Evolutionary conservation across 2,113 vertebrate species (phyloP).

Genomic region (Jaculus jaculus): DNA sequence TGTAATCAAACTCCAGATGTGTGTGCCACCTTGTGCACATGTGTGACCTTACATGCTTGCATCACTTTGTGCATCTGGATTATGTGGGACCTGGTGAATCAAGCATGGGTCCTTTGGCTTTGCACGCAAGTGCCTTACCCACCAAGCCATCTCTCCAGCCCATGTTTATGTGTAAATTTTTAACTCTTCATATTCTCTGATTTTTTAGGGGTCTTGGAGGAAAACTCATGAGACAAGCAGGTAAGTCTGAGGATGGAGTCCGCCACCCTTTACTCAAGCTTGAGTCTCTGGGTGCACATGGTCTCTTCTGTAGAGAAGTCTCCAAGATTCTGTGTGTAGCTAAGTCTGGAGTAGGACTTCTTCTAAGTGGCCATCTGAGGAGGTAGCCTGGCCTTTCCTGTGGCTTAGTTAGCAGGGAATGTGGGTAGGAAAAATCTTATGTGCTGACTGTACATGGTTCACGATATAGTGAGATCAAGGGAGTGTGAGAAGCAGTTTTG

Average conservation of each 20-base stretch:
- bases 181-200: slow-evolving; percentile 13
- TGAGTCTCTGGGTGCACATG: neutral
- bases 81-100: too few relatives aligned
- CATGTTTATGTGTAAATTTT: neutral
- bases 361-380: neutral
- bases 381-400: neutral
- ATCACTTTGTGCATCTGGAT: too few relatives aligned
- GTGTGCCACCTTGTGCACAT: too few relatives aligned
- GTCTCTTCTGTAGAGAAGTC: neutral
- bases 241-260: slow-evolving; percentile 81
- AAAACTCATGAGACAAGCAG: slow-evolving; percentile 94
- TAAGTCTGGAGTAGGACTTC: neutral
- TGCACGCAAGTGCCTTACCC: too few relatives aligned
- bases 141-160: too few relatives aligned
- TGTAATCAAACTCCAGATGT: too few relatives aligned
- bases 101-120: too few relatives aligned
- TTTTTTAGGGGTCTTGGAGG: slow-evolving; percentile 93
- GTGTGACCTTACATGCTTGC: too few relatives aligned
- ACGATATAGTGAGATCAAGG: fast-evolving
- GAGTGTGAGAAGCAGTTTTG: neutral
- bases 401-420: fast-evolving
- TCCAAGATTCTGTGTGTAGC: neutral
- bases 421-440: neutral
- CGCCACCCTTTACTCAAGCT: fast-evolving
- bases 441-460: fast-evolving